phyloP scores from a whole-genome alignment of 2,113 vertebrate species.

The Acrocephalus kingi region DNA sequence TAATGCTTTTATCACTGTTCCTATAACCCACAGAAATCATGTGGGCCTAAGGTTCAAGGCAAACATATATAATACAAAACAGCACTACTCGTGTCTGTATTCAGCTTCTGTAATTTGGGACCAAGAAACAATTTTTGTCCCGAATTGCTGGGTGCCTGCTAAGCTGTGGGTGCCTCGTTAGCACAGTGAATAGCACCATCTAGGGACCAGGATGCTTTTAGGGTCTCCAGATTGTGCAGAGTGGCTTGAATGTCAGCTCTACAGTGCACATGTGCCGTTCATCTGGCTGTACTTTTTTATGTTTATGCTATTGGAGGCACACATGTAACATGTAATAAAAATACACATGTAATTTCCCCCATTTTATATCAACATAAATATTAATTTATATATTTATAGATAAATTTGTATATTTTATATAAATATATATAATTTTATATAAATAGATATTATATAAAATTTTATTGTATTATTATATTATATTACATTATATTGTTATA shows the following conservation, averaged over 20 bases:
- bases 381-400: background rate
- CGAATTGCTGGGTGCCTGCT: background rate
- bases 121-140: background rate
- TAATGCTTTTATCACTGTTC: background rate
- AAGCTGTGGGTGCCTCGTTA: background rate
- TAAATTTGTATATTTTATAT: no score
- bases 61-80: background rate
- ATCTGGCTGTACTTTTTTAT: background rate
- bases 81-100: background rate
- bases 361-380: background rate
- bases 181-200: constrained; percentile 51
- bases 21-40: background rate
- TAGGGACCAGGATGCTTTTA: constrained; percentile 25
- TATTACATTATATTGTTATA: no score
- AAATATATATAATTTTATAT: no score
- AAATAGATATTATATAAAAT: no score
- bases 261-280: accelerated
- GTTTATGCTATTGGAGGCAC: background rate
- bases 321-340: no score
- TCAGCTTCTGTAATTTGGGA: background rate
- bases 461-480: no score
- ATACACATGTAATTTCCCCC: background rate
- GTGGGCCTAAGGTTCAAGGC: background rate
- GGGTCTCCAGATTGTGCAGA: background rate
- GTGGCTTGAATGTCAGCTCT: background rate